phyloP scores from a whole-genome alignment of 2,113 vertebrate species.

The Dipodomys ordii region DNA sequence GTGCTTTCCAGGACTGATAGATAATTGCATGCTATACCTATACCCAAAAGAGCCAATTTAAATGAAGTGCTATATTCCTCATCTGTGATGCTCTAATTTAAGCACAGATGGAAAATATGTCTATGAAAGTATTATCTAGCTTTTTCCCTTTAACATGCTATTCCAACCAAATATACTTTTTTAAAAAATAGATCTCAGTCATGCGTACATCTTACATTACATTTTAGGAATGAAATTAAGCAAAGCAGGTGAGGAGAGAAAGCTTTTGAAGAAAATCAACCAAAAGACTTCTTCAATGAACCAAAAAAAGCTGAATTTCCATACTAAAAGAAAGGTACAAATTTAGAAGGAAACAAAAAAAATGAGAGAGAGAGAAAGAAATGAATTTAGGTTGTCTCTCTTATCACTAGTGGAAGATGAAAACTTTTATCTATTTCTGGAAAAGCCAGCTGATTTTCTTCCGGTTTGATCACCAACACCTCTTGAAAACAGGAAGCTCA shows the following conservation, averaged over 20 bases:
- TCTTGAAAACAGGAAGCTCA: background rate
- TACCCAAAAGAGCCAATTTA: background rate
- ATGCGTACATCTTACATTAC: slow-evolving; percentile 47
- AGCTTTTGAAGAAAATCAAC: slow-evolving; percentile 50
- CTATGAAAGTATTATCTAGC: background rate
- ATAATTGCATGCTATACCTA: background rate
- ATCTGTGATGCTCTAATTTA: background rate
- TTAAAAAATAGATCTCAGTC: slow-evolving; percentile 23
- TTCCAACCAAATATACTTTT: slow-evolving; percentile 4
- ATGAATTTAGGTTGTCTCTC: slow-evolving; percentile 45
- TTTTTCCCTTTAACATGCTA: slow-evolving; percentile 5
- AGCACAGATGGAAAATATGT: slow-evolving; percentile 44
- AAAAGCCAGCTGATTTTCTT: background rate
- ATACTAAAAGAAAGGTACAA: slow-evolving; percentile 5
- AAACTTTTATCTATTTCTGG: slow-evolving; percentile 55
- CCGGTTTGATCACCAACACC: slow-evolving; percentile 28
- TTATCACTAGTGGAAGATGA: slow-evolving; percentile 35
- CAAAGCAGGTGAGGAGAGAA: background rate
- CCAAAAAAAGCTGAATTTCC: slow-evolving; percentile 56
- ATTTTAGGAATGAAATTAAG: slow-evolving; percentile 34
- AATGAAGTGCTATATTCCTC: background rate
- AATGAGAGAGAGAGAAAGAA: background rate
- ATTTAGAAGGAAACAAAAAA: background rate
- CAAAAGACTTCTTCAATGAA: slow-evolving; percentile 45
- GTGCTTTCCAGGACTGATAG: background rate